These are phyloP conservation scores for Aporrectodea caliginosa DNA, from an alignment of 1,140 invertebrate genomes.

Conservation along the genomic window DNA sequence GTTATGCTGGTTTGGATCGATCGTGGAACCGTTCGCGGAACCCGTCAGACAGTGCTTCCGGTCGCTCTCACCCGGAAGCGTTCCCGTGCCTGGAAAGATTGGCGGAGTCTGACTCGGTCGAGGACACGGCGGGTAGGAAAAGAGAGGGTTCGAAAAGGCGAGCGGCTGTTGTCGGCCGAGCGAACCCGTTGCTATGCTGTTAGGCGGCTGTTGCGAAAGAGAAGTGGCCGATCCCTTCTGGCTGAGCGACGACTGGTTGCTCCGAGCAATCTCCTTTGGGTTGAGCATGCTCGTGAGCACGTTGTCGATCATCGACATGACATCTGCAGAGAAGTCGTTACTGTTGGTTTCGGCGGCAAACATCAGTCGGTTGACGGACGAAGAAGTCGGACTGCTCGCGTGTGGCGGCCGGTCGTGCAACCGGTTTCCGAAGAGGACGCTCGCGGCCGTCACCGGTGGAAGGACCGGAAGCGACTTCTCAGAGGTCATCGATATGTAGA, in stretches of 20 bases:
- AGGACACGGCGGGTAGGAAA: neutral
- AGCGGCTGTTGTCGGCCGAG: neutral
- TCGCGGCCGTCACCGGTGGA: neutral
- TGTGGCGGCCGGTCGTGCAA: neutral
- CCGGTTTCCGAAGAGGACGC: neutral
- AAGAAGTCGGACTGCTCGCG: neutral
- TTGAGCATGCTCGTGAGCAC: neutral
- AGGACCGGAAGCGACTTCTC: neutral
- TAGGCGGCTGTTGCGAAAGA: neutral
- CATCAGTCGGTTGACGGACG: neutral
- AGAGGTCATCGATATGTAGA: constrained; percentile 13
- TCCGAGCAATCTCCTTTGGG: neutral
- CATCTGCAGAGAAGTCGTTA: neutral
- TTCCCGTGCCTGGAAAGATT: neutral
- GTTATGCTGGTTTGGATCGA: neutral
- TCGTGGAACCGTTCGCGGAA: neutral
- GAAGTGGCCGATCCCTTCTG: neutral
- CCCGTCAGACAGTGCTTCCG: neutral
- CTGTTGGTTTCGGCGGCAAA: neutral
- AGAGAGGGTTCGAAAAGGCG: neutral
- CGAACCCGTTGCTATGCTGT: neutral
- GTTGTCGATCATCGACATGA: neutral
- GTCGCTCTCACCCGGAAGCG: neutral
- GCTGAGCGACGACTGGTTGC: neutral
- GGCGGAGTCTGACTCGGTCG: neutral